phyloP scores from a whole-genome alignment of 2,113 vertebrate species.

The Anser brachyrhynchus region DNA sequence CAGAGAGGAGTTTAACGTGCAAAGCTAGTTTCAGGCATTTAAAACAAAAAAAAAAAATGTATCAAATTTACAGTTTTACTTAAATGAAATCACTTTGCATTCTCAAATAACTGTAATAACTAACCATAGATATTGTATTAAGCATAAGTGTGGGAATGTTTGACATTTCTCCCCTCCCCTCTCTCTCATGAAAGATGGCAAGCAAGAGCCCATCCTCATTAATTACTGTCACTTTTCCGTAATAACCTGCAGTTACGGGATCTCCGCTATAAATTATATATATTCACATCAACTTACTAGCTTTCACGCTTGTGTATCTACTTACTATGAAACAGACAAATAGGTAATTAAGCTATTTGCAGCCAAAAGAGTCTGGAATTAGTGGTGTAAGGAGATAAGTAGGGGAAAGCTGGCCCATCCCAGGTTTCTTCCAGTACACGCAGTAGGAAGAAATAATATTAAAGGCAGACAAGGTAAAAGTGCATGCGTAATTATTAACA shows the following conservation, averaged over 20 bases:
- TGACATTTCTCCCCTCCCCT: neutral
- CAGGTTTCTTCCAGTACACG: neutral
- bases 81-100: neutral
- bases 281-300: constrained; percentile 43
- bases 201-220: constrained; percentile 15
- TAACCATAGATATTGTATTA: neutral
- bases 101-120: neutral
- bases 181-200: neutral
- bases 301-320: constrained; percentile 11
- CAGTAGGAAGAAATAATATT: neutral
- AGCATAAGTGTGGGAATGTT: neutral
- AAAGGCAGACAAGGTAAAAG: neutral
- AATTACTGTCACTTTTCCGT: constrained; percentile 42
- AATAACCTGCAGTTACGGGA: constrained; percentile 36
- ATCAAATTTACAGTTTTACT: neutral
- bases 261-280: constrained; percentile 44
- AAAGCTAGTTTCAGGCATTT: neutral
- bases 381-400: neutral
- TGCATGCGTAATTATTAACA: constrained; percentile 36
- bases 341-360: constrained; percentile 55
- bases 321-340: constrained; percentile 45
- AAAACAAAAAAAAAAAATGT: neutral
- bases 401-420: neutral
- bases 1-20: neutral
- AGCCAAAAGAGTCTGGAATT: constrained; percentile 5